phyloP scores from a whole-genome alignment of 2,113 vertebrate species.

The Gymnogyps californianus region DNA sequence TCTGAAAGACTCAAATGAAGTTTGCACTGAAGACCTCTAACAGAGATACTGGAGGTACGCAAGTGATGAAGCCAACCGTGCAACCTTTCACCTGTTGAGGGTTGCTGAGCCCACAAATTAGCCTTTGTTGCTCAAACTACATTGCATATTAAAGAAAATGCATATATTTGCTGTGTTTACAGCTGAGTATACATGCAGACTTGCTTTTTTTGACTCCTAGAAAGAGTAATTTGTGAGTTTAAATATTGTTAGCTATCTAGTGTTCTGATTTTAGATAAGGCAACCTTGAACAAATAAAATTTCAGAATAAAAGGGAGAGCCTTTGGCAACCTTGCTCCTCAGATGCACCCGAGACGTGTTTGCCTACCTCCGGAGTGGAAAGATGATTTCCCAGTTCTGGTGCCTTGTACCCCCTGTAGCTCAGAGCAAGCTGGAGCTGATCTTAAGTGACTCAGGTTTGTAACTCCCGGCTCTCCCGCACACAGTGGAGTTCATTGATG shows the following conservation, averaged over 20 bases:
- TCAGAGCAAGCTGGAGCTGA: background rate
- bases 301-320: background rate
- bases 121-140: background rate
- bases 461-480: accelerated
- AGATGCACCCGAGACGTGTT: accelerated
- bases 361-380: accelerated
- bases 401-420: background rate
- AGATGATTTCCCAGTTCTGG: background rate
- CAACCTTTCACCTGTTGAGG: background rate
- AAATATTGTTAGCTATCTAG: background rate
- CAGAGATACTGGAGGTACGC: background rate
- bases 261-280: background rate
- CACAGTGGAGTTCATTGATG: background rate
- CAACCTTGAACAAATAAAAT: background rate
- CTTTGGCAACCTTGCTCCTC: background rate
- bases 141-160: background rate
- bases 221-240: background rate
- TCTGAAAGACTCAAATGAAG: background rate
- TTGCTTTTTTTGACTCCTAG: background rate
- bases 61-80: background rate
- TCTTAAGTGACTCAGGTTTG: background rate
- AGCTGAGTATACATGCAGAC: background rate
- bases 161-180: background rate
- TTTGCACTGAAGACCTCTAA: background rate
- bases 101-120: background rate